Percentiles rank a stretch among this genome's conserved stretches.
Evolutionary conservation across 2,797 vertebrate genomes (phyloP).

Genomic region (Mormyrops attenuatus): DNA sequence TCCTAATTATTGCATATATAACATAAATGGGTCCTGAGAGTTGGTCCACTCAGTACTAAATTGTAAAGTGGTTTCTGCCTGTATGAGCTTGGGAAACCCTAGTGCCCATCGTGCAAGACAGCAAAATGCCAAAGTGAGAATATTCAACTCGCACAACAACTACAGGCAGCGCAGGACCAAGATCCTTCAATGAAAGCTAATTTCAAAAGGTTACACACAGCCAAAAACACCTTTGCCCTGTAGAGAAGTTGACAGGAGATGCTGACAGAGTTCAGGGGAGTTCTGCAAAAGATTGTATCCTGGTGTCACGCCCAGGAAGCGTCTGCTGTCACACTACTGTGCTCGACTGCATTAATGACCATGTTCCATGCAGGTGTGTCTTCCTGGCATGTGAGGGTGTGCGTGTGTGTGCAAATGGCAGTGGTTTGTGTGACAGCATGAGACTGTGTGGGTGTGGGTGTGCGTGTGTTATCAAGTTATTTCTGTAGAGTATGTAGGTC

Average conservation of each 20-base stretch:
- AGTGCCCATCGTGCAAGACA: neutral
- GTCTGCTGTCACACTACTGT: neutral
- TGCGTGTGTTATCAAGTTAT: constrained; percentile 32
- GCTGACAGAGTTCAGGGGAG: neutral
- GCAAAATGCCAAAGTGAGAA: neutral
- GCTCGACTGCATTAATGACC: neutral
- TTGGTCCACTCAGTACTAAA: neutral
- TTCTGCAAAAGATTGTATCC: neutral
- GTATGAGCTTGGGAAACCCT: neutral
- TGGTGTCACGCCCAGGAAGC: neutral
- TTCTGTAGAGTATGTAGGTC: constrained; percentile 44
- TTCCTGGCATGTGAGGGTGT: constrained; percentile 13
- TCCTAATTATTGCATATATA: neutral
- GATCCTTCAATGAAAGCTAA: neutral
- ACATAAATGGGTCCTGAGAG: neutral
- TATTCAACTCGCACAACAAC: neutral
- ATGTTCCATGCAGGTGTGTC: neutral
- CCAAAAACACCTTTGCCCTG: neutral
- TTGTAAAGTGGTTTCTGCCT: neutral
- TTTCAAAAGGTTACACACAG: neutral
- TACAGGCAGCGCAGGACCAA: neutral
- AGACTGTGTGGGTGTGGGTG: constrained; percentile 20
- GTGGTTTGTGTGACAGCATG: neutral
- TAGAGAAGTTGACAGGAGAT: neutral
- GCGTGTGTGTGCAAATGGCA: neutral